Base-by-base conservation (phyloP, 1,140 invertebrate genomes). In the Drosophila pandora region DNA sequence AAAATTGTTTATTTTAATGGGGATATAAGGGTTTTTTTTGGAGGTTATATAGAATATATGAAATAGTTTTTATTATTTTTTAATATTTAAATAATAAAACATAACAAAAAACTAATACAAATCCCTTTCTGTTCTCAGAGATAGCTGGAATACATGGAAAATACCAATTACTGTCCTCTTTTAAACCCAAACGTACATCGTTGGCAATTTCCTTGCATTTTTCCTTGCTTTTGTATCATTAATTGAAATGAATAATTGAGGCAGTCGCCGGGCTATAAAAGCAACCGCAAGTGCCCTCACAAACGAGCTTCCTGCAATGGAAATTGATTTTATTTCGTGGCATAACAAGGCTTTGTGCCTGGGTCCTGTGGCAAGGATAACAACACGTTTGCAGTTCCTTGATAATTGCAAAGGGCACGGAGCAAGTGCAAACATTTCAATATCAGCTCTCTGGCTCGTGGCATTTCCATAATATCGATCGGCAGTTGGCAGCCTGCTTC, bases 401-500 rank as follows among this genome's bases (percentile, higher is more conserved):
- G 59, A 55, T 87, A 88, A 88, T 88, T 87, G 77, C 78, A 87
- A 68, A 63, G 63, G 63, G 79, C 67, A 84, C 62, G 64, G 32
- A 64, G 73, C 48, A 54, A 57, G 54, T 45, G 62, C 45, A 43
- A 65, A 60, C 57, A 82, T 87, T 87, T 88, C 83, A 88, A 78
- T 87, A 87, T 61, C 64, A 68, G 70, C 13, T 12, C 28, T 9
- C 21, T 8, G 50, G 75, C 69, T 82, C 75, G 70, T 88, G 78
- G 82, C 83, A 88, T 87, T 87, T 87, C 59, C 75, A 82, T 82
- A 88, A 82, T 82, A 87, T 87, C 82, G 82, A 87, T 88, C 78
- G 48, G 64, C 22, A 53, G 32, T 23, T 63, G 63, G 63, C 63
- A 43, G 61, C 64, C 25, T n/a, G 12, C 45, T 34, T 9, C 10